Evolutionary conservation across 2,797 vertebrate genomes (phyloP).

Genomic region (Merluccius polli): DNA sequence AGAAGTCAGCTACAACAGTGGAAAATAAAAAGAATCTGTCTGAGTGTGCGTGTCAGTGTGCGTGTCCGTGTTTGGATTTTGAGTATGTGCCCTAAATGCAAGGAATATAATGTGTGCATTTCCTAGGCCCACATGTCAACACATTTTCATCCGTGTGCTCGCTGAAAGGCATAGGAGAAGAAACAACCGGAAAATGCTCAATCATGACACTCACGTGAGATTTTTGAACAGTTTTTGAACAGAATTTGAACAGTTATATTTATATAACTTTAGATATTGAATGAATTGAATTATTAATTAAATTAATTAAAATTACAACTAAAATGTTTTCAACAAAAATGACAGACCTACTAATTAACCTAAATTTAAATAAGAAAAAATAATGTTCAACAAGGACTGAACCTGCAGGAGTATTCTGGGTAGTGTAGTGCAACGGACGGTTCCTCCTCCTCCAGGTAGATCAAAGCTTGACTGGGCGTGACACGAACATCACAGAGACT

Average conservation of each 20-base stretch:
- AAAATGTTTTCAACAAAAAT: not conserved
- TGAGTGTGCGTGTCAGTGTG: constrained; percentile 10
- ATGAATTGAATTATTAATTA: not conserved
- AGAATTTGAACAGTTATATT: not conserved
- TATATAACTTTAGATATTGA: not conserved
- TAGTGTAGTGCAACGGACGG: not conserved
- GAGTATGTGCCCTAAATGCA: constrained; percentile 4
- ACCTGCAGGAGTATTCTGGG: constrained; percentile 10
- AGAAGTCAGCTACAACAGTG: not conserved
- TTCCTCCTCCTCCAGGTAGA: not conserved
- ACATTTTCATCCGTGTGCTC: constrained; percentile 60
- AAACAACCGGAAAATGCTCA: not conserved
- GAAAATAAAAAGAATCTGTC: not conserved
- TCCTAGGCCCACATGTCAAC: constrained; percentile 50
- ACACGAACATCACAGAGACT: not conserved
- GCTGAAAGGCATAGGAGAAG: constrained; percentile 39
- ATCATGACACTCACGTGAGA: not conserved
- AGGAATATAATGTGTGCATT: not conserved
- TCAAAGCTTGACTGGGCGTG: constrained; percentile 11
- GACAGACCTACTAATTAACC: not conserved
- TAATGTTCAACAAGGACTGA: not conserved
- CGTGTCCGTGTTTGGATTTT: constrained; percentile 33
- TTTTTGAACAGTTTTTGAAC: too few species aligned
- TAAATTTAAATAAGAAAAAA: not conserved
- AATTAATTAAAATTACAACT: not conserved